Percentiles rank a stretch among this genome's conserved stretches.
These are phyloP conservation scores for Dryas iulia DNA, from an alignment of 1,140 invertebrate species.

Conservation along the genomic window DNA sequence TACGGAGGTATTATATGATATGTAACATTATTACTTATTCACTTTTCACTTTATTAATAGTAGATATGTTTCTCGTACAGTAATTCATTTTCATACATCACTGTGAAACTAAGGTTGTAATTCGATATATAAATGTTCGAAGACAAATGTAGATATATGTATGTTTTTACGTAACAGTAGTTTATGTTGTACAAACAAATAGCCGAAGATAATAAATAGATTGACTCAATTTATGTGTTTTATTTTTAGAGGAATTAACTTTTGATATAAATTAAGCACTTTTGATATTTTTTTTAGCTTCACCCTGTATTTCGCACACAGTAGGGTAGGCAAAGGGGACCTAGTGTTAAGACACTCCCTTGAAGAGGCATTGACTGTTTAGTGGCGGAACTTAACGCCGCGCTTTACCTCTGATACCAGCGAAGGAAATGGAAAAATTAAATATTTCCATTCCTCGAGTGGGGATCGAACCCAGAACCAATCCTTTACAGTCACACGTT, in stretches of 20 bases:
- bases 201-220: conserved; percentile 70
- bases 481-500: too few relatives aligned
- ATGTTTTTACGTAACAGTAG: conserved; percentile 78
- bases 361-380: too few relatives aligned
- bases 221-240: conserved; percentile 46
- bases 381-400: too few relatives aligned
- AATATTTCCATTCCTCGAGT: too few relatives aligned
- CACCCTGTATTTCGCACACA: too few relatives aligned
- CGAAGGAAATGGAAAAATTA: too few relatives aligned
- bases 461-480: too few relatives aligned
- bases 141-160: conserved; percentile 68
- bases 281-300: not conserved
- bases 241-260: conserved; percentile 10
- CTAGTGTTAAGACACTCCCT: too few relatives aligned
- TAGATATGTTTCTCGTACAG: not conserved
- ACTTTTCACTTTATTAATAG: not conserved
- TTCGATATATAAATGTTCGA: conserved; percentile 68
- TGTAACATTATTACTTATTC: not conserved
- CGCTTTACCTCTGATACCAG: too few relatives aligned
- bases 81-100: conserved; percentile 52
- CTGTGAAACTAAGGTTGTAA: conserved; percentile 78
- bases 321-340: too few relatives aligned
- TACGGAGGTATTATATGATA: too few relatives aligned
- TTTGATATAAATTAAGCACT: not conserved
- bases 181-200: conserved; percentile 72